phyloP scores from a whole-genome alignment of 2,888 invertebrate species.

The Tetrapedia diversipes region DNA sequence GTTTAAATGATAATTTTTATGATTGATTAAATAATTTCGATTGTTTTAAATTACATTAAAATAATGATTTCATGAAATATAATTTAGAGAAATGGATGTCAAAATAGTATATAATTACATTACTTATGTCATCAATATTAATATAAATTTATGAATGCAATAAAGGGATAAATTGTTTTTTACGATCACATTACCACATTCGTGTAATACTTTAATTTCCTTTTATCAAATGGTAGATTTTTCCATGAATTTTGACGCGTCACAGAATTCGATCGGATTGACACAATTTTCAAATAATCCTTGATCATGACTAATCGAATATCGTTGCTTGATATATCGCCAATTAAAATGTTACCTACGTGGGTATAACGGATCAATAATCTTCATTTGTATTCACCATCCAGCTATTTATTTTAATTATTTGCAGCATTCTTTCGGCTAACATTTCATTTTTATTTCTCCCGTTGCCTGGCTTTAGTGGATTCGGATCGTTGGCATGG shows the following conservation, averaged over 20 bases:
- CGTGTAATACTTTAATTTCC: too few relatives aligned
- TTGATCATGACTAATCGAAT: constrained; percentile 26
- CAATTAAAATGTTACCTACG: not conserved
- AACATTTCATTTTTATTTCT: not conserved
- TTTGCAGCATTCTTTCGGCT: not conserved
- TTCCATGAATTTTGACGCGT: constrained; percentile 23
- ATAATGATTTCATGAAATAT: too few relatives aligned
- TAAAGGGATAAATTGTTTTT: too few relatives aligned
- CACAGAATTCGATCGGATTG: not conserved
- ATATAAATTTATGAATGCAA: too few relatives aligned
- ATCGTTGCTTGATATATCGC: not conserved
- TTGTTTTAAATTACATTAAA: too few relatives aligned
- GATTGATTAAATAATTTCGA: too few relatives aligned
- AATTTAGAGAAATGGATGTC: too few relatives aligned
- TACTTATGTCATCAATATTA: too few relatives aligned
- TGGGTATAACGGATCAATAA: not conserved
- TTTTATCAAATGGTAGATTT: too few relatives aligned
- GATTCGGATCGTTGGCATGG: not conserved
- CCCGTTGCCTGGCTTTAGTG: not conserved
- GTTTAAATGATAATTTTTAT: too few relatives aligned
- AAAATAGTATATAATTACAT: too few relatives aligned
- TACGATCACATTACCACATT: too few relatives aligned
- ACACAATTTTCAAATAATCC: not conserved
- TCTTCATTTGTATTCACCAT: not conserved
- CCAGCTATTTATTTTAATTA: constrained; percentile 29